phyloP scores from a whole-genome alignment of 2,797 vertebrate species.

The Momotus momota region DNA sequence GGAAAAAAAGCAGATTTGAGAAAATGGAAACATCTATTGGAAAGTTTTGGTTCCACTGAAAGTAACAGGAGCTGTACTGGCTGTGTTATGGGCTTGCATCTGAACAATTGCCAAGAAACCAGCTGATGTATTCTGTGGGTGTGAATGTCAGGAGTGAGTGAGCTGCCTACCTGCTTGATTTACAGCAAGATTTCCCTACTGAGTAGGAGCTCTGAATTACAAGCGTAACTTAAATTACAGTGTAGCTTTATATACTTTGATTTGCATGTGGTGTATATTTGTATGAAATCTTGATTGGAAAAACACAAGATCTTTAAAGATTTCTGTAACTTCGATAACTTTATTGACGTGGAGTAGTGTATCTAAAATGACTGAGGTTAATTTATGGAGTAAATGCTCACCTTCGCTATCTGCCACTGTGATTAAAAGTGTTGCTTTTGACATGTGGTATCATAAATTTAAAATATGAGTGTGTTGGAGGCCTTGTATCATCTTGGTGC shows the following conservation, averaged over 20 bases:
- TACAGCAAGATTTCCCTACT: neutral
- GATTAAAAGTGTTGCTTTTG: neutral
- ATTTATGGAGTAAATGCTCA: neutral
- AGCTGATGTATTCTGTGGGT: neutral
- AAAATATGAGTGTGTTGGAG: neutral
- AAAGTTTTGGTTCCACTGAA: neutral
- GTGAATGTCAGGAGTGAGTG: neutral
- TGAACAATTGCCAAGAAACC: neutral
- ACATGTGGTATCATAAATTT: neutral
- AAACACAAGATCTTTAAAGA: neutral
- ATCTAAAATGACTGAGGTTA: neutral
- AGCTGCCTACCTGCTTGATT: neutral
- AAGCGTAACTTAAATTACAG: neutral
- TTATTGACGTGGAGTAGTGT: neutral
- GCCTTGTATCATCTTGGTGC: neutral
- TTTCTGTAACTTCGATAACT: neutral
- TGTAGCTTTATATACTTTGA: neutral
- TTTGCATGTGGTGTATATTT: neutral
- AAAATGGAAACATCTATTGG: neutral
- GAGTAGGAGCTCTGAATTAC: neutral
- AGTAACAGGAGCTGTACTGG: neutral
- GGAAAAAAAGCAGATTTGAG: neutral
- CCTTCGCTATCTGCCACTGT: neutral
- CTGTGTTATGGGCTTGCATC: neutral
- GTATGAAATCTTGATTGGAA: neutral